phyloP scores from a whole-genome alignment of 2,888 invertebrate species.

The Cylloceria caligata region DNA sequence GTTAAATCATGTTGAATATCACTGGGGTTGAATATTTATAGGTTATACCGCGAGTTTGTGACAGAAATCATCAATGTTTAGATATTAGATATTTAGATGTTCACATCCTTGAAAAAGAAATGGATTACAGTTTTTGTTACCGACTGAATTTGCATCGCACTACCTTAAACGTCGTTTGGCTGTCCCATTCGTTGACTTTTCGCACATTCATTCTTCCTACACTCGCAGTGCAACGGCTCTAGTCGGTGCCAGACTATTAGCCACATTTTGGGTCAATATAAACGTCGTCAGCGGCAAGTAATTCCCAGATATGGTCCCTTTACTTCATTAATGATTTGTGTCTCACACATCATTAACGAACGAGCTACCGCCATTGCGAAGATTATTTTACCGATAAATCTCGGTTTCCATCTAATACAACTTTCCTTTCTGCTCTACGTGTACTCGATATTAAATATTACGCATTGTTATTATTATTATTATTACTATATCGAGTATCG shows the following conservation, averaged over 20 bases:
- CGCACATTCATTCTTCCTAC: conserved; percentile 33
- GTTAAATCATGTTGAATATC: too few relatives aligned
- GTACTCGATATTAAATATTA: not conserved
- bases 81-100: too few relatives aligned
- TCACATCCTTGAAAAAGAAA: too few relatives aligned
- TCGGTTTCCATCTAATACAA: not conserved
- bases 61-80: too few relatives aligned
- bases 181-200: conserved; percentile 24
- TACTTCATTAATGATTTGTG: conserved; percentile 78
- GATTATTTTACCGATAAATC: conserved; percentile 48
- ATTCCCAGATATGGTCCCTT: conserved; percentile 48
- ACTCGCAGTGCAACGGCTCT: conserved; percentile 23
- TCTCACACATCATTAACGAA: conserved; percentile 78
- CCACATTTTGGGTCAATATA: conserved; percentile 67
- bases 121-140: too few relatives aligned
- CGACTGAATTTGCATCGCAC: too few relatives aligned
- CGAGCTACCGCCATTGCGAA: conserved; percentile 47
- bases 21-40: too few relatives aligned
- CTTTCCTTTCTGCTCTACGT: not conserved
- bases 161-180: conserved; percentile 18
- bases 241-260: conserved; percentile 1
- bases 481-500: not conserved
- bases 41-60: too few relatives aligned
- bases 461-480: not conserved
- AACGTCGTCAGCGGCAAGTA: conserved; percentile 59